phyloP scores from a whole-genome alignment of 2,797 vertebrate species.

The Tangara arthus region DNA sequence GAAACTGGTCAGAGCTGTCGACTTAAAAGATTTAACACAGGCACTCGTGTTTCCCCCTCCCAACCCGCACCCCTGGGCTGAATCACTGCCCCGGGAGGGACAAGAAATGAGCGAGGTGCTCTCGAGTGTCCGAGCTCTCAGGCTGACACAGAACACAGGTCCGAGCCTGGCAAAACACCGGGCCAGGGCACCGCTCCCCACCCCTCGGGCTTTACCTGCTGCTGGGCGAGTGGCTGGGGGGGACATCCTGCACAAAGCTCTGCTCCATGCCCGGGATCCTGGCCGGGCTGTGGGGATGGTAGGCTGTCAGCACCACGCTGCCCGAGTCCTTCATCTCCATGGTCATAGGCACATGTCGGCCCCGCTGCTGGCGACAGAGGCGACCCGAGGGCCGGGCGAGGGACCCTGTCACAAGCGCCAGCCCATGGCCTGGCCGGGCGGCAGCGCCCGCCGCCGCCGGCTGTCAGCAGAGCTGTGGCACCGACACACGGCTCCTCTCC shows the following conservation, averaged over 20 bases:
- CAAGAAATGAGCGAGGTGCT: background rate
- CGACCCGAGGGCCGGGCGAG: background rate
- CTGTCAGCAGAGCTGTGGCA: constrained; percentile 2
- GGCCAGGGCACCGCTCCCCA: background rate
- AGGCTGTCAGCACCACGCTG: constrained; percentile 86
- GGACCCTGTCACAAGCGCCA: background rate
- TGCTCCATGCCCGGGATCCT: constrained; percentile 72
- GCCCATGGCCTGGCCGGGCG: background rate
- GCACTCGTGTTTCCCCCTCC: background rate
- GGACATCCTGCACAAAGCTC: constrained; percentile 69
- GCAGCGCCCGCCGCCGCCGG: background rate
- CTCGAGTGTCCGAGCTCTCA: fast-evolving
- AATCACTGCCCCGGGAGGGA: background rate
- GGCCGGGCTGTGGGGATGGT: constrained; percentile 80
- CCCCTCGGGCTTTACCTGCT: constrained; percentile 74
- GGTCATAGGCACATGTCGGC: constrained; percentile 64
- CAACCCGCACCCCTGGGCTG: background rate
- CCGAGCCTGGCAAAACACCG: fast-evolving
- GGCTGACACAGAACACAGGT: fast-evolving
- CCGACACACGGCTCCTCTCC: background rate
- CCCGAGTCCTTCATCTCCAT: constrained; percentile 84
- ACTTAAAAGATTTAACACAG: background rate
- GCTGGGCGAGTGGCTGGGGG: constrained; percentile 63
- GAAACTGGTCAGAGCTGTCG: background rate
- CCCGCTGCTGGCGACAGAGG: background rate